Evolutionary conservation across 1,140 invertebrate genomes (phyloP).

Genomic region (Ostrea denselamellosa): DNA sequence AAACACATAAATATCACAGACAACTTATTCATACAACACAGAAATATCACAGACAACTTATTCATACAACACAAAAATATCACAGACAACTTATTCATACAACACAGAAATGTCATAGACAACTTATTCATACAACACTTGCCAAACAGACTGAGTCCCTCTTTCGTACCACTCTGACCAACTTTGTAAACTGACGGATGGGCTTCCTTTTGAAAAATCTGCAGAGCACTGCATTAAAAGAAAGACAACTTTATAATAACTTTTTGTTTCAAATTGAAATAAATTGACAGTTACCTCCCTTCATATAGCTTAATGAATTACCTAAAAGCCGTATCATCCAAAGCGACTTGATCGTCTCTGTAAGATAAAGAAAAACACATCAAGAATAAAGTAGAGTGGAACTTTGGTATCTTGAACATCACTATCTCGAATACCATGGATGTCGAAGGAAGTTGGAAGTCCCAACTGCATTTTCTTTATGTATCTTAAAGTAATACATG

Average conservation of each 20-base stretch:
- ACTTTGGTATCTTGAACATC: no score
- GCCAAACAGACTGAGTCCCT: conserved; percentile 86
- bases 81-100: no score
- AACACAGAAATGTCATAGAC: no score
- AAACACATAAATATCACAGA: no score
- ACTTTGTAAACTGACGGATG: conserved; percentile 89
- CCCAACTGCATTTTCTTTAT: no score
- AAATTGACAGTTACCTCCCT: background rate
- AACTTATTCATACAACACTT: conserved; percentile 40
- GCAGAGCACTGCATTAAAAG: conserved; percentile 80
- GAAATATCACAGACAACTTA: no score
- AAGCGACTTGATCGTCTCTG: conserved; percentile 85
- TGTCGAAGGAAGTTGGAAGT: no score
- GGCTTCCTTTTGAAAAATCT: conserved; percentile 86
- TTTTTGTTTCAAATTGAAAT: background rate
- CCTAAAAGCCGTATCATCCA: conserved; percentile 86
- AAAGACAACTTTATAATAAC: background rate
- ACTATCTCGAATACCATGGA: no score
- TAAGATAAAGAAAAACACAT: conserved; percentile 63
- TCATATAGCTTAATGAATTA: conserved; percentile 48
- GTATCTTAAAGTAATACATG: no score
- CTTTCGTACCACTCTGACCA: conserved; percentile 79
- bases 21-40: no score
- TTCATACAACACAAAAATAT: no score
- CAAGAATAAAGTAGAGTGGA: background rate